Evolutionary conservation across 2,113 vertebrate genomes (phyloP).

Genomic region (Eulacestoma nigropectus): DNA sequence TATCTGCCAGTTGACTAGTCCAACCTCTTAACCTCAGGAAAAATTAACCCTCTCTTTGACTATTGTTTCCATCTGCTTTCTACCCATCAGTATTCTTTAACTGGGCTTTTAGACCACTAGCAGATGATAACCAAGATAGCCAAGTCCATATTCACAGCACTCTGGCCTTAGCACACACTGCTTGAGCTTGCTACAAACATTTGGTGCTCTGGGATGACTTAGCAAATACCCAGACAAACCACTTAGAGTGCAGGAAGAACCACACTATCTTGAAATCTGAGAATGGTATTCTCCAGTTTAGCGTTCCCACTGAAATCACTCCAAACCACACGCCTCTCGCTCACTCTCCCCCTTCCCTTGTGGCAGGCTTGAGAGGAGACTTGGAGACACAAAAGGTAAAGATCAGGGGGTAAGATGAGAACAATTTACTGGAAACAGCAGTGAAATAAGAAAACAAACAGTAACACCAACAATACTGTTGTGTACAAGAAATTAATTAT

Average conservation of each 20-base stretch:
- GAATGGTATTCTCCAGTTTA: background rate
- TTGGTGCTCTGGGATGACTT: background rate
- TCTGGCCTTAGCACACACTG: background rate
- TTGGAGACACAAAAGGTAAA: background rate
- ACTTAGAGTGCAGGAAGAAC: background rate
- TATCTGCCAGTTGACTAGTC: background rate
- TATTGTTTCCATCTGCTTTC: background rate
- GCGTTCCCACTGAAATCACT: background rate
- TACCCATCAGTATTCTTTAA: background rate
- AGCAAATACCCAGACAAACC: background rate
- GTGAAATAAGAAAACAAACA: background rate
- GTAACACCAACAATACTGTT: background rate
- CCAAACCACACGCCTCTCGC: fast-evolving
- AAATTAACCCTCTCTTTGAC: background rate
- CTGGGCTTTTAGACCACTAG: background rate
- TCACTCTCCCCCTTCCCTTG: background rate
- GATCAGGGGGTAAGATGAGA: background rate
- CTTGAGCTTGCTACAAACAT: background rate
- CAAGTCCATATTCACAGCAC: background rate
- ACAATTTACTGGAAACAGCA: background rate
- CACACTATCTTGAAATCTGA: background rate
- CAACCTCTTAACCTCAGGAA: background rate
- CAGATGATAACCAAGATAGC: background rate
- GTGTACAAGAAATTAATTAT: background rate
- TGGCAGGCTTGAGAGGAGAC: background rate